Evolutionary conservation across 35 echinoderm and acorn worm species (phyloP).

Genomic region (Apostichopus parvimensis): DNA sequence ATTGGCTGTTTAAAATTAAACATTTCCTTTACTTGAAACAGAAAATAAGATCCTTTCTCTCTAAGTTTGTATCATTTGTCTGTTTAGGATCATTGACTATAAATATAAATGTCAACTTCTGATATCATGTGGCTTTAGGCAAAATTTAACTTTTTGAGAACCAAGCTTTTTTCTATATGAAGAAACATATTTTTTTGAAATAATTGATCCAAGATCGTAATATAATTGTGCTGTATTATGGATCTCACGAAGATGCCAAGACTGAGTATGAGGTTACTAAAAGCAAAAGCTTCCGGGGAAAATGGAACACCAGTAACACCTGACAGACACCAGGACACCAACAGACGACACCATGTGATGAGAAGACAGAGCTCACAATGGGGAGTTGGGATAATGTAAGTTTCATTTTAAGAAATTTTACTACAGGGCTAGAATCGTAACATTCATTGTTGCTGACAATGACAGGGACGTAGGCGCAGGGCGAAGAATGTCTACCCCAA

Average conservation of each 20-base stretch:
- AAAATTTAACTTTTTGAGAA: too few species aligned
- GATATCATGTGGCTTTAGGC: too few species aligned
- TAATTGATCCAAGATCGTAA: not conserved
- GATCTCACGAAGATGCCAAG: not conserved
- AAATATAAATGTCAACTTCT: too few species aligned
- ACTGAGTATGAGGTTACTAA: not conserved
- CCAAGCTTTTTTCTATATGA: not conserved
- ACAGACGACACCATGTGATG: not conserved
- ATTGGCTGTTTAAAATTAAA: too few species aligned
- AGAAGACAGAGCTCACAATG: conserved; percentile 26
- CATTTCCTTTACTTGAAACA: too few species aligned
- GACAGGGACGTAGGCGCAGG: too few species aligned
- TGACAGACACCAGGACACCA: not conserved
- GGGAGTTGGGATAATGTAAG: conserved; percentile 37
- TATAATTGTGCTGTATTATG: not conserved
- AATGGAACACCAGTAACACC: not conserved
- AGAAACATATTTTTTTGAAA: not conserved
- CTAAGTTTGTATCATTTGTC: too few species aligned
- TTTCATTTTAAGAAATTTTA: not conserved
- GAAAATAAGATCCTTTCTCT: too few species aligned
- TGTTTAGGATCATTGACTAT: too few species aligned
- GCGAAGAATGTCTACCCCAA: too few species aligned
- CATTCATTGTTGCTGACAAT: too few species aligned
- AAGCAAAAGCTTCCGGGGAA: not conserved
- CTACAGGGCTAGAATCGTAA: too few species aligned